Conservation (phyloP, 2,888 invertebrate species). For the Brachyptera risi region DNA sequence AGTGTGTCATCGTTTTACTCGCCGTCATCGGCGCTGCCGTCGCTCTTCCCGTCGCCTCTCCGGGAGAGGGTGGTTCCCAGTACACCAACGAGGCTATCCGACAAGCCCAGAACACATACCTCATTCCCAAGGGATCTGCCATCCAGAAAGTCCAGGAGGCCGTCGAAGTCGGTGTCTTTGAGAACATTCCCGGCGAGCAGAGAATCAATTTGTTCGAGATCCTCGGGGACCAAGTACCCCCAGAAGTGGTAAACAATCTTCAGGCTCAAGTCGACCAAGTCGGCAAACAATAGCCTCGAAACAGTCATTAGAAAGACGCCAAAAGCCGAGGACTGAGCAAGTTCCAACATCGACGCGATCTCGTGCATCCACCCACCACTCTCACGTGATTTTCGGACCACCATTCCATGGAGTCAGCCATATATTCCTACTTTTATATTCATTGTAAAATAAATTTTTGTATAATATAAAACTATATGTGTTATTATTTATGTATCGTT, state of each 20-base stretch:
- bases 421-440: neutral
- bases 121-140: slow-evolving; percentile 81
- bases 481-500: no score
- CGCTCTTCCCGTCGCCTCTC: slow-evolving; percentile 50
- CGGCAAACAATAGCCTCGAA: slow-evolving; percentile 47
- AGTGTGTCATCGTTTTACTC: slow-evolving; percentile 15
- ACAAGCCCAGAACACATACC: slow-evolving; percentile 79
- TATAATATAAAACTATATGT: no score
- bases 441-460: neutral
- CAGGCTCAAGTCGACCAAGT: slow-evolving; percentile 82
- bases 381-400: neutral
- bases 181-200: slow-evolving; percentile 81
- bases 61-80: slow-evolving; percentile 69
- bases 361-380: neutral
- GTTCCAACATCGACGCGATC: neutral
- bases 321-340: neutral
- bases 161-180: slow-evolving; percentile 79
- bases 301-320: neutral
- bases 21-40: slow-evolving; percentile 48
- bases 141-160: slow-evolving; percentile 86
- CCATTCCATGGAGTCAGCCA: neutral
- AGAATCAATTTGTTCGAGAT: slow-evolving; percentile 79
- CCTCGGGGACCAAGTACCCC: slow-evolving; percentile 78
- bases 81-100: slow-evolving; percentile 83
- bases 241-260: slow-evolving; percentile 83